Evolutionary conservation across 1,140 invertebrate genomes (phyloP), one percentile per base, ranked within the genome.

Genomic region (Laodelphax striatellus): DNA sequence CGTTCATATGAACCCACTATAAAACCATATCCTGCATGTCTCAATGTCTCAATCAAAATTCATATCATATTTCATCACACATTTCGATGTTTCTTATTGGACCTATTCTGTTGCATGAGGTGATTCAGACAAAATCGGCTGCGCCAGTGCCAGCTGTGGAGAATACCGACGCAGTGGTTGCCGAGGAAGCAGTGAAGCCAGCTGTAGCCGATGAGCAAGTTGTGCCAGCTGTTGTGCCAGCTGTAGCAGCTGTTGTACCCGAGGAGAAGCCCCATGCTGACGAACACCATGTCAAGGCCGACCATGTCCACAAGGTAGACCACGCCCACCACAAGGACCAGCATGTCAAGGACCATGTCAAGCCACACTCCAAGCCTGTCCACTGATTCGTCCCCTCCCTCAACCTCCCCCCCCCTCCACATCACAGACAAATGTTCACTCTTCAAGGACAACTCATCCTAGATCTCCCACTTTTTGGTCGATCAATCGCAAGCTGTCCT

Each of bases 321-420:
- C 24, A 77, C 76, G 0, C 24, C 24, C 24, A 28, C 24, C 17
- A 58, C n/a, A 46, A 19, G 21, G 43, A 58, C 9, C 31, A 52
- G 57, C 57, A 46, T 21, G 57, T 59, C 14, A 46, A 59, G 11
- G 10, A 14, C 16, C 9, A 10, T 38, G 10, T 10, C 28, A 21
- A 34, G 13, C 19, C 28, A 3, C 55, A 21, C 31, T 8, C 28
- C 28, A 41, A 56, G 28, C 43, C 16, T 17, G 42, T 44, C 31
- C 42, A 31, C 17, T 43, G 43, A 50, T 24, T 31, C 11, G 34
- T 14, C 10, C 22, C 9, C 14, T 14, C 10, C 22, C 9, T 4
- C 22, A 13, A 28, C 54, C 16, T 28, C 21, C 22, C 9, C 14
- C 34, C 28, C 1, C 54, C 54, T 10, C 1, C n/a, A 31, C 21